Conservation (phyloP, 2,113 vertebrate species). For the Chaetura pelagica region DNA sequence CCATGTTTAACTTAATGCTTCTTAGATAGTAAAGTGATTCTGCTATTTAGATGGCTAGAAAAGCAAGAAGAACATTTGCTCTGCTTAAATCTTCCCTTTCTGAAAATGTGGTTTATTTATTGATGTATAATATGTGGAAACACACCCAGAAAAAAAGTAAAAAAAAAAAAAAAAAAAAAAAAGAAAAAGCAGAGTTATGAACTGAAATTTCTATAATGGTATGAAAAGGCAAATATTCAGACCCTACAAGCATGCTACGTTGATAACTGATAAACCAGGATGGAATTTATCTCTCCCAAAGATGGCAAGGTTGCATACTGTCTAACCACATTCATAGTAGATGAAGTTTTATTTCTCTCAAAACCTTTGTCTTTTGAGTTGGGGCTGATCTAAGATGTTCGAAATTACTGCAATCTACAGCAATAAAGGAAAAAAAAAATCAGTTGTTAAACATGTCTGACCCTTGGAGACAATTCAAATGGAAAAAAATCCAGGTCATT, state of each 20-base stretch:
- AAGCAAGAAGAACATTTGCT: background rate
- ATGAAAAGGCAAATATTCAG: background rate
- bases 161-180: background rate
- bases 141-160: background rate
- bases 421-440: background rate
- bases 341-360: background rate
- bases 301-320: background rate
- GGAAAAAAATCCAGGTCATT: slow-evolving; percentile 80
- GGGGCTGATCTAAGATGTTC: slow-evolving; percentile 6
- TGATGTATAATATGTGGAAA: background rate
- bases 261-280: background rate
- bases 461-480: slow-evolving; percentile 76
- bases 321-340: background rate
- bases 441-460: slow-evolving; percentile 52
- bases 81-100: background rate
- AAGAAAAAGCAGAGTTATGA: background rate
- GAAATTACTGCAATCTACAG: background rate
- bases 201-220: background rate
- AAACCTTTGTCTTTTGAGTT: slow-evolving; percentile 3
- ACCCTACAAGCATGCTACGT: background rate
- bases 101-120: background rate
- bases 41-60: background rate
- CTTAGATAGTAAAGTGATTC: background rate
- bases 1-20: background rate
- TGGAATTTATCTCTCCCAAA: background rate